phyloP scores from a whole-genome alignment of 2,113 vertebrate species.

The Noctilio leporinus region DNA sequence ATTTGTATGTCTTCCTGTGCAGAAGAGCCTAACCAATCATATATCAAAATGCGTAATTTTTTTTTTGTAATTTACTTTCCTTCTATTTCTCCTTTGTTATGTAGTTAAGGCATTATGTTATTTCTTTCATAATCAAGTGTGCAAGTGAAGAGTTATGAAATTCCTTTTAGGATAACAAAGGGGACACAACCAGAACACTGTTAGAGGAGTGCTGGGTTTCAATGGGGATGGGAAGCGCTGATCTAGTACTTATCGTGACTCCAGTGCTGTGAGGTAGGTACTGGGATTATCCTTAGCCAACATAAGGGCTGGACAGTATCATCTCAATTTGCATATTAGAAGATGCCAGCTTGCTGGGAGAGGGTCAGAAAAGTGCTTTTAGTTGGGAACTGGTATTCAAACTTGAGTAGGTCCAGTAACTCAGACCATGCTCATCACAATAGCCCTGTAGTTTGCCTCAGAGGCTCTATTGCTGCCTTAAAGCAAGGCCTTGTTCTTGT shows the following conservation, averaged over 20 bases:
- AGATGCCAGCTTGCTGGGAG: not conserved
- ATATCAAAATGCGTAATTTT: not conserved
- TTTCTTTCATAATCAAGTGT: not conserved
- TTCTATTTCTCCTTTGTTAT: not conserved
- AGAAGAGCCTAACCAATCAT: not conserved
- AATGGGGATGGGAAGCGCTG: not conserved
- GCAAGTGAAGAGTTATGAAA: not conserved
- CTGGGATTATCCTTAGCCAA: not conserved
- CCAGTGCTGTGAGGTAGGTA: no score
- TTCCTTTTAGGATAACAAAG: not conserved
- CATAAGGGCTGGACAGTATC: accelerated
- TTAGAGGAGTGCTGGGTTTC: not conserved
- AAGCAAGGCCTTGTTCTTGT: not conserved
- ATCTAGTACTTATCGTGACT: not conserved
- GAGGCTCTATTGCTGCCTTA: not conserved
- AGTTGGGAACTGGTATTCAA: not conserved
- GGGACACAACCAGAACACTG: not conserved
- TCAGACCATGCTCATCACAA: not conserved
- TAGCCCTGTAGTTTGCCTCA: accelerated
- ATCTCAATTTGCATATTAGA: not conserved
- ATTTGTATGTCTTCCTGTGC: not conserved
- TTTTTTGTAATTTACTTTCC: not conserved
- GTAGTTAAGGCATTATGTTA: not conserved
- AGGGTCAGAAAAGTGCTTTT: not conserved
- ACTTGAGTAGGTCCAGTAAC: not conserved